Percentiles rank a stretch among this genome's conserved stretches.
These are phyloP conservation scores for Glandiceps talaboti DNA, from an alignment of 53 echinoderm and acorn worm species.

Conservation along the genomic window DNA sequence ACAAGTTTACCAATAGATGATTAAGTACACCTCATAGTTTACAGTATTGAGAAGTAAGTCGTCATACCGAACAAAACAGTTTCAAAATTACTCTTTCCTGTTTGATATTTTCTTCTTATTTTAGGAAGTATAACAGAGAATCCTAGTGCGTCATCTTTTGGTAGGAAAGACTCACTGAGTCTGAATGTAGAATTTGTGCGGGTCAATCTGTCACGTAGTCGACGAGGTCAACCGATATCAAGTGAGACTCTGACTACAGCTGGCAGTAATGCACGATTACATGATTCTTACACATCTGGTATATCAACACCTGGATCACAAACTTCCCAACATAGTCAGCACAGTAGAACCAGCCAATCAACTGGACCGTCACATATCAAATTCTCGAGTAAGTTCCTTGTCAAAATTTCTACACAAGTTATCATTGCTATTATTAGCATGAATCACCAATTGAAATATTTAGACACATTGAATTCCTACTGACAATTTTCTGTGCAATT, in stretches of 20 bases:
- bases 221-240: slow-evolving; percentile 12
- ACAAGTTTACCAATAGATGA: too few species aligned
- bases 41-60: too few species aligned
- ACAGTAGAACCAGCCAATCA: neutral
- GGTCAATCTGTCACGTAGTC: slow-evolving; percentile 61
- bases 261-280: slow-evolving; percentile 16
- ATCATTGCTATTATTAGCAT: too few species aligned
- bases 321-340: slow-evolving; percentile 1
- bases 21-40: too few species aligned
- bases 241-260: slow-evolving; percentile 12
- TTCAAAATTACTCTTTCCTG: too few species aligned
- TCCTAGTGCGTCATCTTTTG: neutral
- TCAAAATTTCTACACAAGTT: too few species aligned
- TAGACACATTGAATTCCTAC: too few species aligned
- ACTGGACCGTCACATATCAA: slow-evolving; percentile 1
- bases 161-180: slow-evolving; percentile 73
- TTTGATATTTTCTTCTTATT: neutral
- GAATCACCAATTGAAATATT: too few species aligned
- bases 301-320: neutral
- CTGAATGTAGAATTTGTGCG: slow-evolving; percentile 74
- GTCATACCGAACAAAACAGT: too few species aligned
- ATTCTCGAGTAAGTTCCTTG: slow-evolving; percentile 9
- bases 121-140: neutral
- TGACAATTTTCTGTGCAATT: too few species aligned
- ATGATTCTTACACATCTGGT: neutral